A percentile compares a stretch with the other conserved stretches of the same genome.
These are phyloP conservation scores for Torymus tubicola DNA, from an alignment of 2,888 invertebrate genomes.

Conservation along the genomic window DNA sequence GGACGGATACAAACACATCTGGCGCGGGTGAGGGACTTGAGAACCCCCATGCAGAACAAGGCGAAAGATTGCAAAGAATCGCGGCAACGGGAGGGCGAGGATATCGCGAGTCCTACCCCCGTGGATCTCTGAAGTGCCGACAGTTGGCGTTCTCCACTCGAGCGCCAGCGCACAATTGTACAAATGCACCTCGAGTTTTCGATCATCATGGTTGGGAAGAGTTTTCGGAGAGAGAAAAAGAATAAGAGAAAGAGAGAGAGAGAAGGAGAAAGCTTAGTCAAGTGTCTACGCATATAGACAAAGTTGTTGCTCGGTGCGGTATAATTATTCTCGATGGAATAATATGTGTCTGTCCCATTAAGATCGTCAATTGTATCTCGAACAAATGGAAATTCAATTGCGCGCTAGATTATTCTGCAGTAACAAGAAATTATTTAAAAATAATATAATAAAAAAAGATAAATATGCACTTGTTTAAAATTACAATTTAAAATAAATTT, in stretches of 20 bases:
- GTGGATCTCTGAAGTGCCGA: constrained; percentile 71
- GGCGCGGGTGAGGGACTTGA: constrained; percentile 51
- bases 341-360: constrained; percentile 47
- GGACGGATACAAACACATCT: constrained; percentile 56
- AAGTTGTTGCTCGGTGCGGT: constrained; percentile 43
- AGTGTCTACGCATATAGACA: constrained; percentile 52
- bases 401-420: neutral
- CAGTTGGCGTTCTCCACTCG: constrained; percentile 75
- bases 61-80: constrained; percentile 46
- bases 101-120: constrained; percentile 51
- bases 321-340: constrained; percentile 35
- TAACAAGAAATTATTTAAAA: no score
- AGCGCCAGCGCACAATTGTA: constrained; percentile 69
- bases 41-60: constrained; percentile 50
- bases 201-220: constrained; percentile 55
- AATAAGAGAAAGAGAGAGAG: constrained; percentile 24
- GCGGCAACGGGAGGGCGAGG: constrained; percentile 24
- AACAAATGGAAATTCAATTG: constrained; percentile 47
- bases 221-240: constrained; percentile 49
- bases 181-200: constrained; percentile 42
- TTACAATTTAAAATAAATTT: no score
- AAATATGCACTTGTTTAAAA: no score
- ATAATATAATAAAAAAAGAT: neutral
- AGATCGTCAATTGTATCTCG: constrained; percentile 32
- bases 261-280: constrained; percentile 37